Base-by-base conservation (phyloP, 2,113 vertebrate species). In the Dendropsophus ebraccatus region DNA sequence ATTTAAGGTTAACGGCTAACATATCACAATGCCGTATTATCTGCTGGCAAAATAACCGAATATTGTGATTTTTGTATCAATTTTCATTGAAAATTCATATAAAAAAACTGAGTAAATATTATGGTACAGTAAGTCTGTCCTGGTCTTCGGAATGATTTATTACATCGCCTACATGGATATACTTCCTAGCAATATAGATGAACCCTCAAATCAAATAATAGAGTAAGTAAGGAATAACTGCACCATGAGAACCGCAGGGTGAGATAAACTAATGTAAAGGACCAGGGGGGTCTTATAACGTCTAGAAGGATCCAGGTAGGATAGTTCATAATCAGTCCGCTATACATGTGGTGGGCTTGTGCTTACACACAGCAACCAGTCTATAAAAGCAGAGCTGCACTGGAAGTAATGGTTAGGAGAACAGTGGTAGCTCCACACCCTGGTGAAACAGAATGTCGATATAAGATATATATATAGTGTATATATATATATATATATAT, bases 1-100 rank as follows among this genome's bases (percentile, higher is more conserved):
- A 81, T 47, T 81, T 81, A 65, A 65, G 23, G 25, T 62, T 80
- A 80, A 80, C 35, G 45, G 54, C 77, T 60, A 80, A 80, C 77
- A 80, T 80, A 81, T 81, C 5, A 65, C 35, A 14, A n/a, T 62
- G 3, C 9, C 28, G 23, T 65, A 81, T 81, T 81, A 81, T 47
- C 78, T 62, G 21, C 56, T 21, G 58, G 41, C 10, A 3, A 45
- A 60, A 32, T 45, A 62, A 65, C 41, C 13, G 41, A 81, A 47
- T 81, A 41, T 60, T 80, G 35, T 60, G 62, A 62, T n/a, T 80
- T 47, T 65, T 81, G 56, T 81, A 45, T 81, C 78, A 47, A 28
- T 65, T 58, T 81, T 81, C 56, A 30, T 6, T 28, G 23, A 62
- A 65, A 81, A 45, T 62, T 45, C 77, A 10, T 23, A 19, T 80